Percentiles rank a stretch among this genome's conserved stretches.
Evolutionary conservation across 2,797 vertebrate genomes (phyloP).

Genomic region (Mallotus villosus): DNA sequence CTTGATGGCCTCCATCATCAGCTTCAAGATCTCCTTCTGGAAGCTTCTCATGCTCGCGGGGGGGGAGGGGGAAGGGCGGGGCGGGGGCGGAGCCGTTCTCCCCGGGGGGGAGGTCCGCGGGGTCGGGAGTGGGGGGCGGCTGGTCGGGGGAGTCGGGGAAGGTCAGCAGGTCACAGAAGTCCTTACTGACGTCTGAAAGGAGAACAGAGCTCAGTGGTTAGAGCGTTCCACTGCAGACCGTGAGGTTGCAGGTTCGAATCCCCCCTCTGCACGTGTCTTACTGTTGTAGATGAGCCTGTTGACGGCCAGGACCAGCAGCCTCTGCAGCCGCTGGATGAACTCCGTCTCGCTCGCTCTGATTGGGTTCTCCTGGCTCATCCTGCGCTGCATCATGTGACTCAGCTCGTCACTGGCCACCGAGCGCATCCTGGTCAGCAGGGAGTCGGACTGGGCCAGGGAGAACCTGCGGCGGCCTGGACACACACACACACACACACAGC

Average conservation of each 20-base stretch:
- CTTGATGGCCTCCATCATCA: slow-evolving; percentile 92
- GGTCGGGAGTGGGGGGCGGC: slow-evolving; percentile 68
- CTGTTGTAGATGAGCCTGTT: slow-evolving; percentile 95
- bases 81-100: slow-evolving; percentile 74
- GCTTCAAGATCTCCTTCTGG: slow-evolving; percentile 86
- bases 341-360: slow-evolving; percentile 87
- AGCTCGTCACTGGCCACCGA: slow-evolving; percentile 94
- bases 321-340: slow-evolving; percentile 90
- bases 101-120: slow-evolving; percentile 72
- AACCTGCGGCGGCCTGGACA: slow-evolving; percentile 81
- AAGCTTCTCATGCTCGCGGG: slow-evolving; percentile 82
- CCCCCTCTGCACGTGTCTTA: slow-evolving; percentile 45
- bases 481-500: neutral
- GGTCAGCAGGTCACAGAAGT: slow-evolving; percentile 85
- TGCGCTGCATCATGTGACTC: slow-evolving; percentile 90
- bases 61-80: slow-evolving; percentile 65
- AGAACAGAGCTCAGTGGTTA: neutral
- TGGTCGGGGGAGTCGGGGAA: slow-evolving; percentile 83
- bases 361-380: slow-evolving; percentile 95
- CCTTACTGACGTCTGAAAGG: slow-evolving; percentile 81
- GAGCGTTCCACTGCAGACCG: too few relatives aligned
- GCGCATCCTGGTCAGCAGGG: slow-evolving; percentile 90
- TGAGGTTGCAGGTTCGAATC: too few relatives aligned
- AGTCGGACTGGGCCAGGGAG: slow-evolving; percentile 87
- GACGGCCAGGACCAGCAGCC: slow-evolving; percentile 87